Evolutionary conservation across 2,113 vertebrate species (phyloP), one percentile per base, ranked within the genome.

Genomic region (Ailurus styani): DNA sequence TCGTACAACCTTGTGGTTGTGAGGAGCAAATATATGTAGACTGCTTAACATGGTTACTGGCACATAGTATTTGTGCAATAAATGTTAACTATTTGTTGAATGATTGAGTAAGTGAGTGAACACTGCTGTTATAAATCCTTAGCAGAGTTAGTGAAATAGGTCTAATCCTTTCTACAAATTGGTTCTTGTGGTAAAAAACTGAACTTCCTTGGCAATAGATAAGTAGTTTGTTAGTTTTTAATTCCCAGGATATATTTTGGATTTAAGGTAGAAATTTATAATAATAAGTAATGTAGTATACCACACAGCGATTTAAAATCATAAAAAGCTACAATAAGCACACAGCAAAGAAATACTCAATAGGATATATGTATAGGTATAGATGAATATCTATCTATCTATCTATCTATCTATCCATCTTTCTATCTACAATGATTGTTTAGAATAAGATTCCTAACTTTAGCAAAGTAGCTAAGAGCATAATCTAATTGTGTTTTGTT

Each of bases 151-250:
- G n/a, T 87, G 68, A 91, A 88, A 77, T 31, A 82, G 42, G 29
- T 66, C 6, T 57, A 54, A 72, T 77, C 37, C 21, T 93, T 68
- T 57, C 34, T 64, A 75, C 15, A 93, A 75, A 54, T 73, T 31
- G 8, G 5, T 94, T 96, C 29, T 81, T 83, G 17, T 45, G 54
- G 18, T 83, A 54, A 96, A 96, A 96, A 96, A 77, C 79, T 64
- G 37, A 87, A 90, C 47, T 77, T 87, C 75, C 57, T 92, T 92
- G 47, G 17, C 62, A 84, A 54, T 75, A 10, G 64, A 60, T 64
- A 60, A 40, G 75, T 55, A 81, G 23, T 66, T 83, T 47, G 4
- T 79, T 62, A 94, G 14, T 64, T 94, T 92, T 92, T 78, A 73
- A 83, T 90, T 37, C 31, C 29, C 20, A 90, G 17, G 27, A 64